These are phyloP conservation scores for Carassius gibelio DNA, from an alignment of 2,113 vertebrate species.

Conservation along the genomic window DNA sequence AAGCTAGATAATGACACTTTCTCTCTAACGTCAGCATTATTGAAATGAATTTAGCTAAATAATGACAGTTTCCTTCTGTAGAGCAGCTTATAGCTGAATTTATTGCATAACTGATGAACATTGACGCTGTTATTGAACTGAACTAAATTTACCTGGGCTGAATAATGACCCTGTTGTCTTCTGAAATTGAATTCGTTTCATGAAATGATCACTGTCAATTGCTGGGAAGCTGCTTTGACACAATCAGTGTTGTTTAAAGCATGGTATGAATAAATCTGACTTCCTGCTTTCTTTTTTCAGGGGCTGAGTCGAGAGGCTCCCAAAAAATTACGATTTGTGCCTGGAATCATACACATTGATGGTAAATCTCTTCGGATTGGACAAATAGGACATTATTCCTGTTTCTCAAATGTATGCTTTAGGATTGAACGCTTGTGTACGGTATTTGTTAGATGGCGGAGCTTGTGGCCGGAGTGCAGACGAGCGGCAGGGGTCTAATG, in stretches of 20 bases:
- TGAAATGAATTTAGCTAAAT: not conserved
- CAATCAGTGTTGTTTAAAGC: not conserved
- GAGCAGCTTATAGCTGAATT: no score
- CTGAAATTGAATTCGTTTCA: no score
- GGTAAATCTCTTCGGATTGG: conserved; percentile 71
- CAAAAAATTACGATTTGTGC: conserved; percentile 88
- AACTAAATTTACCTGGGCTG: no score
- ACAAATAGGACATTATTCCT: not conserved
- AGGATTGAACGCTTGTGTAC: not conserved
- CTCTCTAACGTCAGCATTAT: not conserved
- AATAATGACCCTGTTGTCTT: no score
- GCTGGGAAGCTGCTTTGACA: not conserved
- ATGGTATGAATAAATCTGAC: not conserved
- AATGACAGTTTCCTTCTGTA: not conserved
- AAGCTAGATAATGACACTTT: not conserved
- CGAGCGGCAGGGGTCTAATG: conserved; percentile 68
- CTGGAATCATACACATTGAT: conserved; percentile 82
- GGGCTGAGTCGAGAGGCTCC: conserved; percentile 87
- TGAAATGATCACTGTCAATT: no score
- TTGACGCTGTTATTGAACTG: not conserved
- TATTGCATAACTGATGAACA: not conserved
- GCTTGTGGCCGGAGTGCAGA: conserved; percentile 74
- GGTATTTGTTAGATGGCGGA: conserved; percentile 75
- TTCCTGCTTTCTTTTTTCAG: conserved; percentile 66
- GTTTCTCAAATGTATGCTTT: not conserved